Evolutionary conservation across 1,140 invertebrate species (phyloP).

Genomic region (Zaprionus africanus): DNA sequence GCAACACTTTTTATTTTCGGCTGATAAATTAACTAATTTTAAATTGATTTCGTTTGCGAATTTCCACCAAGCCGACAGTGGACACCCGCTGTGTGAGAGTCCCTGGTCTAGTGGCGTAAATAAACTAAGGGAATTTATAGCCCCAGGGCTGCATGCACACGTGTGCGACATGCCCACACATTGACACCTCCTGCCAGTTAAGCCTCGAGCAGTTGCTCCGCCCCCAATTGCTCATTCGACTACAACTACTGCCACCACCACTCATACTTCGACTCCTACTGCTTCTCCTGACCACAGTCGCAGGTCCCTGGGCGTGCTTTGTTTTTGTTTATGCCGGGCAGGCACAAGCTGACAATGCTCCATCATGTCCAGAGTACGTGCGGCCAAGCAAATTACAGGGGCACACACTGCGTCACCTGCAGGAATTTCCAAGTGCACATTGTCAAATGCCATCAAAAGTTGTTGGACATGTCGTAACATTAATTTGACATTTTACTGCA

Average conservation of each 20-base stretch:
- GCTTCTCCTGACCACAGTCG: conserved; percentile 36
- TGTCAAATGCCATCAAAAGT: conserved; percentile 79
- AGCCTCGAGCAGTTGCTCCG: background rate
- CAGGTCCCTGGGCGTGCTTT: conserved; percentile 70
- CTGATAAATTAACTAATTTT: conserved; percentile 75
- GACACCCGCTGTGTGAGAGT: conserved; percentile 4
- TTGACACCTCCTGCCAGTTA: conserved; percentile 63
- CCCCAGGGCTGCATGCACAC: conserved; percentile 53
- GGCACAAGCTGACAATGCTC: conserved; percentile 72
- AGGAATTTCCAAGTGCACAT: conserved; percentile 78
- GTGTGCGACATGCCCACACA: conserved; percentile 76
- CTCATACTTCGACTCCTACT: background rate
- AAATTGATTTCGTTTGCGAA: conserved; percentile 77
- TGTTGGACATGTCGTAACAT: conserved; percentile 80
- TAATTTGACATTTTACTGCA: conserved; percentile 81
- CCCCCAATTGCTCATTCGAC: background rate
- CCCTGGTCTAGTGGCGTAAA: conserved; percentile 39
- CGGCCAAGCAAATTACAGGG: conserved; percentile 80
- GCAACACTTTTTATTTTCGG: conserved; percentile 36
- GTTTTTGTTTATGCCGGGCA: conserved; percentile 78
- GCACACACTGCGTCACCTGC: conserved; percentile 77
- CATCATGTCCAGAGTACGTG: conserved; percentile 70
- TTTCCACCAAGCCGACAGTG: conserved; percentile 54
- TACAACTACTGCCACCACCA: background rate
- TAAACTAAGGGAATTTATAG: conserved; percentile 75